A percentile compares a stretch with the other conserved stretches of the same genome.
These are phyloP conservation scores for Urosaurus nigricauda DNA, from an alignment of 2,797 vertebrate genomes.

Conservation along the genomic window DNA sequence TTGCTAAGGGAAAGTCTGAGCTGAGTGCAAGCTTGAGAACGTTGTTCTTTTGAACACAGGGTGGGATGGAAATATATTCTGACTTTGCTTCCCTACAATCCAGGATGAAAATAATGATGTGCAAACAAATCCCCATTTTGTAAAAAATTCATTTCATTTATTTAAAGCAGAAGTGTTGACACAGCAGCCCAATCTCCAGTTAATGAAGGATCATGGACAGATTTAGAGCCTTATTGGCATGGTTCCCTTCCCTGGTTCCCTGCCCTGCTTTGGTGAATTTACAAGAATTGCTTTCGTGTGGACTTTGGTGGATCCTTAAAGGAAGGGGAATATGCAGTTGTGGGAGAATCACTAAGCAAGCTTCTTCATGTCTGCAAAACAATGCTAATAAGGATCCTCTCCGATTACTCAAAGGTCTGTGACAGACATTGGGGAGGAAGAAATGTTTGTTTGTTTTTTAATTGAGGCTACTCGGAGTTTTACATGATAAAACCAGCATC, in stretches of 20 bases:
- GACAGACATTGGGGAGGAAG: not conserved
- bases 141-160: not conserved
- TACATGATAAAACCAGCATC: not conserved
- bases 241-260: too few relatives aligned
- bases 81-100: not conserved
- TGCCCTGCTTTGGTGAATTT: not conserved
- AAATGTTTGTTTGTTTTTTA: too few relatives aligned
- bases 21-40: not conserved
- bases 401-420: not conserved
- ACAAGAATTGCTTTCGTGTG: not conserved
- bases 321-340: not conserved
- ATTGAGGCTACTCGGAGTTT: not conserved
- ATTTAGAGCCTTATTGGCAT: not conserved
- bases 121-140: not conserved
- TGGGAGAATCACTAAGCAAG: not conserved
- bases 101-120: not conserved
- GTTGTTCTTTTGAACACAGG: not conserved
- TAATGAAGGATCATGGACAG: not conserved
- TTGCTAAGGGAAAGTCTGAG: not conserved
- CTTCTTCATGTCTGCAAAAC: not conserved
- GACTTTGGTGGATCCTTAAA: not conserved
- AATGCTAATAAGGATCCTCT: not conserved
- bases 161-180: not conserved
- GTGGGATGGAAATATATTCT: not conserved
- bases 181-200: too few relatives aligned